Conservation (phyloP, 2,888 invertebrate species). For the Lithophane socia region DNA sequence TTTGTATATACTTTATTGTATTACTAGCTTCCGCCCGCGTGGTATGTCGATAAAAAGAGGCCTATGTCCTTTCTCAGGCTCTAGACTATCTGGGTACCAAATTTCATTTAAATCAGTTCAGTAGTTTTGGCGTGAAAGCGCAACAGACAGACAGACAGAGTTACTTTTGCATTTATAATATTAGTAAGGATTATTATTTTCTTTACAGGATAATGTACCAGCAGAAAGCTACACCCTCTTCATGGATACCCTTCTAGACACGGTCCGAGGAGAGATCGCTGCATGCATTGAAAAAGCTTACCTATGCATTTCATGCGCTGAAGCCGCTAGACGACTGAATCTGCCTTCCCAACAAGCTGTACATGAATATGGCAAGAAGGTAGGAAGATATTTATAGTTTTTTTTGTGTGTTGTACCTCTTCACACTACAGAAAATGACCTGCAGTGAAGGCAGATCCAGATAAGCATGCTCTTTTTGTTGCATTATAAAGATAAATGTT, state of each 20-base stretch:
- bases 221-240: conserved; percentile 98
- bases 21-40: too few relatives aligned
- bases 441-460: too few relatives aligned
- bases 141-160: too few relatives aligned
- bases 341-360: conserved; percentile 94
- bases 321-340: conserved; percentile 97
- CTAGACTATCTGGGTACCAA: too few relatives aligned
- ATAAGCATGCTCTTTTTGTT: neutral
- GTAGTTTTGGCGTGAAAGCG: too few relatives aligned
- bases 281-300: conserved; percentile 99
- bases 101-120: too few relatives aligned
- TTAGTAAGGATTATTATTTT: neutral
- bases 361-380: conserved; percentile 95
- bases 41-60: too few relatives aligned
- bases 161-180: too few relatives aligned
- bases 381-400: conserved; percentile 74
- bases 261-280: conserved; percentile 98
- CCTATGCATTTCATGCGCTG: conserved; percentile 95
- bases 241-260: conserved; percentile 98
- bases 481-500: neutral
- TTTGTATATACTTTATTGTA: too few relatives aligned
- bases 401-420: neutral
- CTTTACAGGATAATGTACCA: conserved; percentile 95
- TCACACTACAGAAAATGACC: neutral
- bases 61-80: too few relatives aligned